Base-by-base conservation (phyloP, 2,888 invertebrate genomes). In the Heliconius ismenius region DNA sequence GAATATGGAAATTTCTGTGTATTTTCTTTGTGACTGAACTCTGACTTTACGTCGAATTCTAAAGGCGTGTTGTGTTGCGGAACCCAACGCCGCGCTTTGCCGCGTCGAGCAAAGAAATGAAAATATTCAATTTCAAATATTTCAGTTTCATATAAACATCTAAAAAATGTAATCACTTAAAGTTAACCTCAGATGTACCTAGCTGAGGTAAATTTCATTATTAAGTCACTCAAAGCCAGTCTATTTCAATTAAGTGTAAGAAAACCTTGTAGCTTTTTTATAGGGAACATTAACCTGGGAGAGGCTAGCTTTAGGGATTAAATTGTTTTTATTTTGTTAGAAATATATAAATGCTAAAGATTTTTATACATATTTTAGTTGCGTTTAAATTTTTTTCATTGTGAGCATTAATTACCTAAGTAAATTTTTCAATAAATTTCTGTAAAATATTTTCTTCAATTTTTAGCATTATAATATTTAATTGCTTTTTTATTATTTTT, bases 161-260 rank as follows among this genome's bases (percentile, higher is more conserved):
- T n/a, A 54, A 63, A 63, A 28, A 21, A 21, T 24, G 4, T 68
- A 43, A 26, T 3, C 24, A 28, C 26, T 49, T 49, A 49, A 54
- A 24, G 1, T 32, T 58, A 24, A 70, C n/a, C 32, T 70, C 36
- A 58, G 32, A 70, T 58, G 28, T 32, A 32, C n/a, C 32, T 32
- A 15, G 32, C 15, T 70, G 15, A n/a, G 13, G n/a, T 0, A 58
- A 70, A 70, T 36, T 58, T 58, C 32, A 58, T 70, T 58, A 58
- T 32, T 58, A 32, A 32, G 32, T 32, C 32, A 26, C 64, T 74
- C 36, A 74, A 65, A 65, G 21, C 32, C 54, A 67, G 58, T 67
- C 36, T 74, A 74, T 74, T 65, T 67, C 65, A 74, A 74, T 74
- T 74, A 65, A 32, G 36, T 2, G n/a, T 10, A 65, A 74, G 54